Evolutionary conservation across 2,113 vertebrate genomes (phyloP), one percentile per base, ranked within the genome.

Genomic region (Sclerurus mexicanus): DNA sequence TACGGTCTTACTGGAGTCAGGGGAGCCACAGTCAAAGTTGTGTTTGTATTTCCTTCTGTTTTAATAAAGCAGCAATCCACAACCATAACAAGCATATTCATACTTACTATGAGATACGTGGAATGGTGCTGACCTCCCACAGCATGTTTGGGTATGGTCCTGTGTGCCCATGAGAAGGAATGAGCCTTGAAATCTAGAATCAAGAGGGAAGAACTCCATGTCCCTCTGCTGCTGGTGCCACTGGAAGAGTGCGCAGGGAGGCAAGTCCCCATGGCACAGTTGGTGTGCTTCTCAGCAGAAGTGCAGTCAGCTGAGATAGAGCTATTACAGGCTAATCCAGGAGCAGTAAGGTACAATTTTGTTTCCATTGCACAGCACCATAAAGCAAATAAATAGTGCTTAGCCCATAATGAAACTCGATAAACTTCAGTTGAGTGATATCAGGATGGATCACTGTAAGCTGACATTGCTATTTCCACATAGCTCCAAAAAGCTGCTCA

Each of bases 391-490:
- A 94, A 94, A 87, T 58, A 89, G 71, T 58, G 67, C 50, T 96
- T 78, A 46, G 59, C 6, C 60, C 75, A 67, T 68, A 91, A 93
- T 49, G 59, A 96, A 93, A 92, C 40, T 46, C 4, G 0, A 71
- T 75, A 96, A 95, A 96, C 86, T 49, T 49, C 62, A 27, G 63
- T 87, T 96, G 86, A 91, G 49, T 14, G 4, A 24, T 55, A 88
- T 53, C 63, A 68, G 68, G 91, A 96, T 68, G 77, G 91, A 96
- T 94, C 56, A 49, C 62, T 31, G 47, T 47, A 89, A 90, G 91
- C 50, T n/a, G 85, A 58, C 60, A 47, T 62, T 76, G 64, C 77
- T 94, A 63, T 95, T 94, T 93, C 56, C 60, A 93, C 12, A 3
- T 69, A 69, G 16, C 50, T 81, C 39, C 2, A 2, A 96, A 96